Evolutionary conservation across 2,113 vertebrate genomes (phyloP).

Genomic region (Chaetorhynchus papuensis): DNA sequence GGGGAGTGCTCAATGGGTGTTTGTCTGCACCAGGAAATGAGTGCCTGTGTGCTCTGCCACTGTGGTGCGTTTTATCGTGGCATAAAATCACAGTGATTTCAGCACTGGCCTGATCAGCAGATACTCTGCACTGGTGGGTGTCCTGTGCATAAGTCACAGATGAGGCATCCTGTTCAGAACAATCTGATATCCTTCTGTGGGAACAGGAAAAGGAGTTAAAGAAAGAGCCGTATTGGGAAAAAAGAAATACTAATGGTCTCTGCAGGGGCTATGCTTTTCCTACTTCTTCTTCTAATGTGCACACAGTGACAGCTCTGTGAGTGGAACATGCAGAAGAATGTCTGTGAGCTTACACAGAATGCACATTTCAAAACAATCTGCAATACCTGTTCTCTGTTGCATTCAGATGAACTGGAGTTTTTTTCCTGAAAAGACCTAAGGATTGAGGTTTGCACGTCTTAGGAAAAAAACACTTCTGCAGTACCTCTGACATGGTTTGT

Average conservation of each 20-base stretch:
- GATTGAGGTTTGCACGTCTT: not conserved
- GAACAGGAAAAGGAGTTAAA: not conserved
- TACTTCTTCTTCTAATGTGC: not conserved
- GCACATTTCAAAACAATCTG: not conserved
- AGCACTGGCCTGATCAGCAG: not conserved
- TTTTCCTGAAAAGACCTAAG: not conserved
- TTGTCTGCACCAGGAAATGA: not conserved
- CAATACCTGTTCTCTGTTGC: not conserved
- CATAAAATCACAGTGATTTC: not conserved
- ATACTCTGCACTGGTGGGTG: not conserved
- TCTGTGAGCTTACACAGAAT: not conserved
- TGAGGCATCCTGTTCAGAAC: not conserved
- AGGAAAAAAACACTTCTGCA: not conserved
- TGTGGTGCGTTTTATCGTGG: accelerated
- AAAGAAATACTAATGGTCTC: not conserved
- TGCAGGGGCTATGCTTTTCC: not conserved
- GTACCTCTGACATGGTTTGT: not conserved
- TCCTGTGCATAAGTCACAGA: not conserved
- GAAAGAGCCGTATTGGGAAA: not conserved
- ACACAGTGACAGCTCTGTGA: not conserved
- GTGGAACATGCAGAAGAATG: not conserved
- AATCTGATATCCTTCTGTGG: not conserved
- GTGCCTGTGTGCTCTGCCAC: not conserved
- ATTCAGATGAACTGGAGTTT: not conserved
- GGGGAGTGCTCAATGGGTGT: not conserved